Evolutionary conservation across 2,888 invertebrate species (phyloP), one percentile per base, ranked within the genome.

Genomic region (Proisotoma minuta): DNA sequence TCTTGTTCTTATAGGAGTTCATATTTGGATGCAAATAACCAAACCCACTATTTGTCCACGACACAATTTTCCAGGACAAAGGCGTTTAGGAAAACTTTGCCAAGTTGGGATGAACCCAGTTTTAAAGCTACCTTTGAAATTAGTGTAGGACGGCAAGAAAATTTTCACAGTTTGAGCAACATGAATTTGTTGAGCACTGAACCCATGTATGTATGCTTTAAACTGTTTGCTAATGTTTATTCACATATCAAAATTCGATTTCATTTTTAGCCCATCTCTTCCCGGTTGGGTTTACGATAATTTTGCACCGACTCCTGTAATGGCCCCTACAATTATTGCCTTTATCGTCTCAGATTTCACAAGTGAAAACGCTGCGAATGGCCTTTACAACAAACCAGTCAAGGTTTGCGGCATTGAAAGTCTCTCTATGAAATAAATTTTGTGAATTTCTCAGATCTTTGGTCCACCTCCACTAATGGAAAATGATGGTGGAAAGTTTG

Each of bases 101-200:
- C 63, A 5, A 57, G 57, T 1, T 63, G 43, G 40, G 63, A 63
- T 28, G 63, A 63, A 22, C 63, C 63, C 1, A 60, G 28, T 18
- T 20, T 18, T 23, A 63, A 63, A 50, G 63, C 63, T 2, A 20
- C 24, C 1, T 63, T 63, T 57, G 60, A 49, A 15, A 60, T 63
- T 1, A 52, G 23, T 39, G 49, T 63, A 12, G 63, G 63, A 10
- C 23, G 63, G 40, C 53, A 56, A 24, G 20, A n/a, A 1, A 50
- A n/a, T 1, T 54, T 59, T 43, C 61, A 61, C 39, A 24, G 62
- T 1, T 23, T 65, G 12, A 59, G 59, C 10, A 65, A 65, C 22
- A 59, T 59, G 59, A 20, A 54, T 18, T 47, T 57, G 12, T 20
- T 12, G 2, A 12, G 12, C 5, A 10, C 59, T 15, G 58, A 53